Percentiles rank a stretch among this genome's conserved stretches.
Evolutionary conservation across 2,888 invertebrate species (phyloP).

Genomic region (Neoscelio sp.): DNA sequence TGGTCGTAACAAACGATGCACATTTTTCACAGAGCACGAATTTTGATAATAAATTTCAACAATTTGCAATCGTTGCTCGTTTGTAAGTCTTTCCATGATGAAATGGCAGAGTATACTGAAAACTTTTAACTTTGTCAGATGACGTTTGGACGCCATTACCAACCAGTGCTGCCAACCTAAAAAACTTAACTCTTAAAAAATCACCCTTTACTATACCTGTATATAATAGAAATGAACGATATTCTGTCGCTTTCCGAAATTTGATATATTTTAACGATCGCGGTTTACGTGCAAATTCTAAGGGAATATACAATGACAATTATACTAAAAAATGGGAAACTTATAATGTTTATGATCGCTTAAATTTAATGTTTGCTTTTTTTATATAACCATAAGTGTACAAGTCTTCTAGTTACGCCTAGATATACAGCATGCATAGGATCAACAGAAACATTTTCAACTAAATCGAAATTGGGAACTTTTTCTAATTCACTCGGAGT

Average conservation of each 20-base stretch:
- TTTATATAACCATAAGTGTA: constrained; percentile 38
- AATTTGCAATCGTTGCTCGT: too few species aligned
- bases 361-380: constrained; percentile 22
- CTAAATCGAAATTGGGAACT: constrained; percentile 69
- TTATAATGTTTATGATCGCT: constrained; percentile 1
- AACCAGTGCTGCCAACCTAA: too few species aligned
- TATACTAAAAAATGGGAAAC: constrained; percentile 18
- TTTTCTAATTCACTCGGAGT: constrained; percentile 61
- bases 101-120: too few species aligned
- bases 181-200: too few species aligned
- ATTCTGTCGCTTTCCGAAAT: constrained; percentile 57
- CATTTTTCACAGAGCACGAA: too few species aligned
- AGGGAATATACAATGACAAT: constrained; percentile 25
- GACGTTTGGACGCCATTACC: too few species aligned
- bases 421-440: constrained; percentile 54
- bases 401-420: constrained; percentile 34
- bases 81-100: too few species aligned
- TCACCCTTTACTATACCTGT: constrained; percentile 26
- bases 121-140: too few species aligned
- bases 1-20: too few species aligned
- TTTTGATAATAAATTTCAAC: too few species aligned
- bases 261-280: constrained; percentile 36
- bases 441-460: constrained; percentile 69
- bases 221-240: constrained; percentile 39
- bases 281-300: constrained; percentile 41